Evolutionary conservation across 2,888 invertebrate genomes (phyloP), one percentile per base, ranked within the genome.

Genomic region (Troides helena): DNA sequence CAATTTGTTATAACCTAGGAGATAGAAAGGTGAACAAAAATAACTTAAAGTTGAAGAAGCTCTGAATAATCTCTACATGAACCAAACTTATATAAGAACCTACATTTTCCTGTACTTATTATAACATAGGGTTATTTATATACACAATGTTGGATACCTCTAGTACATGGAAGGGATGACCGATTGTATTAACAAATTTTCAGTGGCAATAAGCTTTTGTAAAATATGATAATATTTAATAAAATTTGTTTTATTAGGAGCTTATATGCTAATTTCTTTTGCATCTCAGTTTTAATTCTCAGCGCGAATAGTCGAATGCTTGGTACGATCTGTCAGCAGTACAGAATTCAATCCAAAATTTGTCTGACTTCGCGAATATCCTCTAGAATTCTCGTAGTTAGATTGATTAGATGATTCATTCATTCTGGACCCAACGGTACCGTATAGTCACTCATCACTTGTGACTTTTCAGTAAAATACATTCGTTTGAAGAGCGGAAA

Each of bases 401-500:
- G 53, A n/a, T 53, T n/a, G 53, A 53, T 53, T 53, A 53, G 53
- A n/a, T 7, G 53, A 53, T 18, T 18, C 6, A 18, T 18, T n/a
- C 7, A 50, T 50, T 14, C n/a, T n/a, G n/a, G 6, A 3, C 5
- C 18, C 53, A n/a, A 53, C 12, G 53, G 53, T 53, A n/a, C 14
- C 53, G 6, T 53, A 53, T n/a, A 53, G 6, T 53, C 18, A 53
- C 53, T 53, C 6, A 53, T n/a, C n/a, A n/a, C n/a, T 5, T 63
- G 30, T 63, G 23, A 21, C 18, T 30, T 60, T 50, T 60, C 67
- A 72, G 72, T 68, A 1, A 65, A 67, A 53, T 64, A 60, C 60
- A 68, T 68, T 53, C 50, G 50, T 2, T 74, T 73, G 50, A 56
- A 63, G 7, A 61, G 66, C 8, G 79, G 80, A 0, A 78, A 75